These are phyloP conservation scores for Trochalopteron elliotii DNA, from an alignment of 2,113 vertebrate genomes.

Conservation along the genomic window DNA sequence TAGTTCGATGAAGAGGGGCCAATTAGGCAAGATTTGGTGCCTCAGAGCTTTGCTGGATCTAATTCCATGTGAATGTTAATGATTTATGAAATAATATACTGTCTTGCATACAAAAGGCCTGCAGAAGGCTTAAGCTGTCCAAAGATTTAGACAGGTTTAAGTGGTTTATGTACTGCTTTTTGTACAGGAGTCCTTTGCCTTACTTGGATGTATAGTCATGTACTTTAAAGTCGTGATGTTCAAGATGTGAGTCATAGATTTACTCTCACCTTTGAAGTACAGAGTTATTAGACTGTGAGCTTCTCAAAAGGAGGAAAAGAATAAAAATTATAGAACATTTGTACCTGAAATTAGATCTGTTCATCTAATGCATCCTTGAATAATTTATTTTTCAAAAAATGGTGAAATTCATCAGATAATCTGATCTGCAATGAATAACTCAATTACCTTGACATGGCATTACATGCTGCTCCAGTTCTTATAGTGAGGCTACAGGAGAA, in stretches of 20 bases:
- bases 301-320: conserved; percentile 29
- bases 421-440: conserved; percentile 24
- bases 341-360: conserved; percentile 23
- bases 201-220: background rate
- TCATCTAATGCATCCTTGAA: background rate
- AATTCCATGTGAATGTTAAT: background rate
- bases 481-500: background rate
- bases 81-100: background rate
- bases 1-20: background rate
- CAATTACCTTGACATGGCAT: conserved; percentile 8
- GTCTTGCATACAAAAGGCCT: background rate
- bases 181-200: conserved; percentile 9
- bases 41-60: background rate
- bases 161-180: background rate
- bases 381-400: conserved; percentile 39
- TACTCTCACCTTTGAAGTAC: conserved; percentile 56
- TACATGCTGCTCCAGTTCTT: background rate
- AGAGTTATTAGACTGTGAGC: conserved; percentile 5
- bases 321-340: conserved; percentile 31
- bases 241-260: conserved; percentile 40
- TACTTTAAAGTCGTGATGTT: conserved; percentile 3
- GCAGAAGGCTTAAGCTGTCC: background rate
- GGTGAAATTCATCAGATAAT: background rate
- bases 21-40: background rate
- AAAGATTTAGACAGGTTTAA: background rate